Conservation (phyloP, 1,140 invertebrate genomes). For the Rhyacophila brunnea region DNA sequence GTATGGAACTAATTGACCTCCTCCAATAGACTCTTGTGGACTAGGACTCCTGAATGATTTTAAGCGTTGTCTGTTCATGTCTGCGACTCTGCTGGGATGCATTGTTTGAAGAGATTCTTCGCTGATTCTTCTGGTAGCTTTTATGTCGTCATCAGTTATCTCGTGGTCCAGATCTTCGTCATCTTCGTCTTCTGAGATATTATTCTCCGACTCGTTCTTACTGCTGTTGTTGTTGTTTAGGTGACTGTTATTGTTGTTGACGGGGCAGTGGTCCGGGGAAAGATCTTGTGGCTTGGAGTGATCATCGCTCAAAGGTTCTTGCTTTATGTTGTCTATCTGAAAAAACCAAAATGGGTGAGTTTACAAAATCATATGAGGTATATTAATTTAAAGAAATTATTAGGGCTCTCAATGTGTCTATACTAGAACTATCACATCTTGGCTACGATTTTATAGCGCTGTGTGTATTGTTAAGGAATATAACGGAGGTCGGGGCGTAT, state of each 20-base stretch:
- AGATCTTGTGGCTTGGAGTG: constrained; percentile 45
- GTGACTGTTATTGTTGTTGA: constrained; percentile 54
- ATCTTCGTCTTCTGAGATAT: constrained; percentile 47
- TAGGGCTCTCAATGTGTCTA: too few relatives aligned
- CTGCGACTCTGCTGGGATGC: constrained; percentile 34
- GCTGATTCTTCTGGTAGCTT: constrained; percentile 28
- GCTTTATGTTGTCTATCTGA: constrained; percentile 52
- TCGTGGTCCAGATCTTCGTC: constrained; percentile 35
- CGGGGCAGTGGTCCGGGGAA: constrained; percentile 49
- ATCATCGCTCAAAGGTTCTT: constrained; percentile 55
- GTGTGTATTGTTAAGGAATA: too few relatives aligned
- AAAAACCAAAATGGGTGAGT: constrained; percentile 18
- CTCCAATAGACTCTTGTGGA: constrained; percentile 42
- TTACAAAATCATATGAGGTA: not conserved
- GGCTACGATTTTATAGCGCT: too few relatives aligned
- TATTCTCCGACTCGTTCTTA: constrained; percentile 54
- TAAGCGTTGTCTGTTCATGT: constrained; percentile 44
- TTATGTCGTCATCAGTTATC: constrained; percentile 26
- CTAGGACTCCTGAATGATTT: constrained; percentile 39
- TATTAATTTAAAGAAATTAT: too few relatives aligned
- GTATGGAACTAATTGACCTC: constrained; percentile 37
- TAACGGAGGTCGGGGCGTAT: too few relatives aligned
- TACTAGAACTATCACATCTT: too few relatives aligned
- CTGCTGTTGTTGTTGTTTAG: constrained; percentile 50
- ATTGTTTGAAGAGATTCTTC: constrained; percentile 35